phyloP scores from a whole-genome alignment of 2,113 vertebrate genomes.

The Sapayoa aenigma region DNA sequence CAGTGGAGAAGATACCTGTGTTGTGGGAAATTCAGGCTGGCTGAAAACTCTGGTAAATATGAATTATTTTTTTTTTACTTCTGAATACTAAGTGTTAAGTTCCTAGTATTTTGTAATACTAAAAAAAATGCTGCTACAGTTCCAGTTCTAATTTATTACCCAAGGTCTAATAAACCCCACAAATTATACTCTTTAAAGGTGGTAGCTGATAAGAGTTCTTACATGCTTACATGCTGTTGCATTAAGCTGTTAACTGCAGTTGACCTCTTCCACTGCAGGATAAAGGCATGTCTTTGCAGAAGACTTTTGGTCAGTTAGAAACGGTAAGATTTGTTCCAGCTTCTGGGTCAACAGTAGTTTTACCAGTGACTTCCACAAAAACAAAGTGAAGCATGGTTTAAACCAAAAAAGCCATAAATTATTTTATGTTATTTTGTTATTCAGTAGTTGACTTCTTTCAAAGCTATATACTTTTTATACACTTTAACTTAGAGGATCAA shows the following conservation, averaged over 20 bases:
- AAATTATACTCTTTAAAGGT: neutral
- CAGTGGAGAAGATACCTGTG: slow-evolving; percentile 93
- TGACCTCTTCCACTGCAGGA: neutral
- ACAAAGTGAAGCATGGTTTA: neutral
- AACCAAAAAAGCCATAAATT: neutral
- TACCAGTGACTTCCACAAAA: neutral
- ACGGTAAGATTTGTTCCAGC: neutral
- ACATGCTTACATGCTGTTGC: neutral
- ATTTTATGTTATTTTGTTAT: neutral
- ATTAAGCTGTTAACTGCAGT: neutral
- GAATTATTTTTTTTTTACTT: neutral
- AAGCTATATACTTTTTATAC: neutral
- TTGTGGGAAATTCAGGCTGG: slow-evolving; percentile 87
- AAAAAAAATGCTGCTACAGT: neutral
- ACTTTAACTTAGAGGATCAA: neutral
- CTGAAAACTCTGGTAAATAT: slow-evolving; percentile 89
- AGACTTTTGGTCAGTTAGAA: neutral
- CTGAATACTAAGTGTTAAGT: neutral
- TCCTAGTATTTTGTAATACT: neutral
- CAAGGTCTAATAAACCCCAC: neutral
- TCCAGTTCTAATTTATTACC: neutral
- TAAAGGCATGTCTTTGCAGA: neutral
- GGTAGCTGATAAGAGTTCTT: neutral
- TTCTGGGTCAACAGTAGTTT: neutral
- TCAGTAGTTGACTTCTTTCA: neutral